phyloP scores from a whole-genome alignment of 2,888 invertebrate species.

The Drosophila leonis region DNA sequence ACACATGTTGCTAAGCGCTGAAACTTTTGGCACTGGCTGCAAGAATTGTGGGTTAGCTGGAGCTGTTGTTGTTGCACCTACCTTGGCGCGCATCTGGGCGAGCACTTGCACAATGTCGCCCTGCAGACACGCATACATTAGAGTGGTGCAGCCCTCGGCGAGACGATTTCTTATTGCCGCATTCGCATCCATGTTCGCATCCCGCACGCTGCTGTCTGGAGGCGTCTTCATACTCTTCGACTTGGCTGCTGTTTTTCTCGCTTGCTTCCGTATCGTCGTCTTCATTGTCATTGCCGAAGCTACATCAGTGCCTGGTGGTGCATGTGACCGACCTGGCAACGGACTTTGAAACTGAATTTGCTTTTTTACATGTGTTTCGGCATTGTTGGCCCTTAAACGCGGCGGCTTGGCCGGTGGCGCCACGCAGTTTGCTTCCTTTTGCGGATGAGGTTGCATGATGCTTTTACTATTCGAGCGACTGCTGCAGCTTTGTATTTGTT shows the following conservation, averaged over 20 bases:
- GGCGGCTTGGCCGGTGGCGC: conserved; percentile 56
- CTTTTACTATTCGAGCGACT: conserved; percentile 14
- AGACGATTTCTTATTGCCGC: conserved; percentile 83
- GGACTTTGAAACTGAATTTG: conserved; percentile 82
- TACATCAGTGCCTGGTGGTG: conserved; percentile 23
- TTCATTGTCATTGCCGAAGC: conserved; percentile 25
- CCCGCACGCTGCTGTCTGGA: conserved; percentile 15
- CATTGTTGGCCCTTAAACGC: conserved; percentile 41
- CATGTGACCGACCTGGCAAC: conserved; percentile 59
- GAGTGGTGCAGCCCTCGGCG: conserved; percentile 91
- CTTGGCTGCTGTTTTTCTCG: conserved; percentile 27
- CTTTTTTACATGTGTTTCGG: conserved; percentile 60
- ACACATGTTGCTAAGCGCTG: conserved; percentile 44
- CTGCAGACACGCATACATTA: conserved; percentile 97
- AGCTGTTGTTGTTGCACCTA: conserved; percentile 82
- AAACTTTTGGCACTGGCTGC: conserved; percentile 25
- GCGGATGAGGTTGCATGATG: conserved; percentile 62
- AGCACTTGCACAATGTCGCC: conserved; percentile 92
- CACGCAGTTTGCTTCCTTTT: conserved; percentile 41
- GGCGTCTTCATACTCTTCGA: conserved; percentile 19
- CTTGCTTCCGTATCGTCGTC: conserved; percentile 24
- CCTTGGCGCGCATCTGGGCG: conserved; percentile 91
- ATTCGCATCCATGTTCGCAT: conserved; percentile 23
- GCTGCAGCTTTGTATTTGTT: conserved; percentile 33
- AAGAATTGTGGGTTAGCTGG: not conserved